Base-by-base conservation (phyloP, 2,888 invertebrate genomes). In the Polyommatus iphigenia region DNA sequence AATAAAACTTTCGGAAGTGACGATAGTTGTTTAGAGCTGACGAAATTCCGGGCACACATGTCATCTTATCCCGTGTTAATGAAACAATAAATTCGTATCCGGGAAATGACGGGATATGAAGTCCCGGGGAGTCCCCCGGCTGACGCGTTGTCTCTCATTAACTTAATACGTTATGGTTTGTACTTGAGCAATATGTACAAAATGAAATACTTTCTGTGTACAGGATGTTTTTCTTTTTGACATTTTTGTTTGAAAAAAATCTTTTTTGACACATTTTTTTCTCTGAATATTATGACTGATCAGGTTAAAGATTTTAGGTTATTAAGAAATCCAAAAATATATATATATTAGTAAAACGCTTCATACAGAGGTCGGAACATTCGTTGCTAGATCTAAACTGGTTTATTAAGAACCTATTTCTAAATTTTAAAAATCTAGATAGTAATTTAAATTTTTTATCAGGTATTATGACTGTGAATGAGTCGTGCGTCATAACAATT, bases 61-160 rank as follows among this genome's bases (percentile, higher is more conserved):
- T 84, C 85, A 85, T 83, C 81, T 87, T 86, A 88, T 88, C 87
- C 85, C 80, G 84, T 88, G 88, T 86, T 89, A 91, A 91, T 90
- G 88, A 92, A 92, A 92, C 91, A 89, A 90, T 91, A 90, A 88
- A 90, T 90, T 90, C 84, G 87, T 90, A 88, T 88, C 87, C 89
- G 83, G 83, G 79, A 82, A 84, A 84, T 84, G 80, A 80, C 81
- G 81, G 80, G 81, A 82, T 83, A 82, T 81, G 73, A 46, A 46
- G 13, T 82, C 85, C 85, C 86, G 85, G 85, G 86, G 86, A 85
- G 10, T 83, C 84, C 87, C 88, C 87, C 83, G 81, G 81, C 82
- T 82, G 89, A 89, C 90, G 86, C 85, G 87, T 87, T 90, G 90
- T 89, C 88, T 87, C 91, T 92, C 92, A 91, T 92, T 91, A 92